Conservation (phyloP, 2,113 vertebrate species). For the Sphyrna mokarran region DNA sequence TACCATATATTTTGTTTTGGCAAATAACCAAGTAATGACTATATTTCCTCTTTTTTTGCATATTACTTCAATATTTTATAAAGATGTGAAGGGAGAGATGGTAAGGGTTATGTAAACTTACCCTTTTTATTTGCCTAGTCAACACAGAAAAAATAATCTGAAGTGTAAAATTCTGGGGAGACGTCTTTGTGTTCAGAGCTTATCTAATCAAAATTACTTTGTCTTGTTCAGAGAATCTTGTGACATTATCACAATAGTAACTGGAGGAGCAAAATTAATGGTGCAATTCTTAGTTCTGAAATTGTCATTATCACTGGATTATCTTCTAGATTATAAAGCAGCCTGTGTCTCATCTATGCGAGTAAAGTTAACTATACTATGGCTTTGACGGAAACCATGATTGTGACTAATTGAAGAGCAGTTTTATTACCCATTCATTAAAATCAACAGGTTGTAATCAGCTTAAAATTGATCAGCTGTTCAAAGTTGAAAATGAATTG, state of each 20-base stretch:
- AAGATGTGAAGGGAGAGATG: background rate
- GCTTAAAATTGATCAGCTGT: background rate
- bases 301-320: background rate
- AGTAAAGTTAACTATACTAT: background rate
- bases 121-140: background rate
- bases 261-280: background rate
- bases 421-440: background rate
- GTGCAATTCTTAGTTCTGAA: background rate
- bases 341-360: background rate
- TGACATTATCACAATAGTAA: background rate
- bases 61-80: background rate
- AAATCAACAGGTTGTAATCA: background rate
- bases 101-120: background rate
- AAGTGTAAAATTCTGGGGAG: background rate
- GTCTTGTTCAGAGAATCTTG: background rate
- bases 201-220: background rate
- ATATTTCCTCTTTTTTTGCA: background rate
- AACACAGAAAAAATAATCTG: background rate
- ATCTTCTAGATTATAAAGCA: background rate
- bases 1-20: background rate
- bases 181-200: background rate
- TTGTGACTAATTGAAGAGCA: background rate
- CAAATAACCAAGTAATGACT: background rate
- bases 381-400: background rate
- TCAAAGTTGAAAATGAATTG: background rate